Base-by-base conservation (phyloP, 2,888 invertebrate species). In the Rhagophthalmus giganteus region DNA sequence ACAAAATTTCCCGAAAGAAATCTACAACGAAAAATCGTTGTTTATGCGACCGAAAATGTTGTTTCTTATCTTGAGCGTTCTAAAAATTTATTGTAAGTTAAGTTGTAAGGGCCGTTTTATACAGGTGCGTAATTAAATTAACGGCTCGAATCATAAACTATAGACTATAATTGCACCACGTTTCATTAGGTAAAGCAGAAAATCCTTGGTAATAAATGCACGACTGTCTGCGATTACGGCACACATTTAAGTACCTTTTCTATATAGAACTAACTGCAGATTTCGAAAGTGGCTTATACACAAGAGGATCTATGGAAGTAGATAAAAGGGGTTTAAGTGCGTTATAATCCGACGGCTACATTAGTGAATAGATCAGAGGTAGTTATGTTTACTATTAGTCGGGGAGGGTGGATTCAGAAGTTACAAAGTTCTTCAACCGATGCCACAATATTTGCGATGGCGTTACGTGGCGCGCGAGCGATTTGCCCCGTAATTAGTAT, bases 301-400 rank as follows among this genome's bases (percentile, higher is more conserved):
- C 66, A 69, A 70, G 70, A 65, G 70, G 69, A 71, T 71, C 63
- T 62, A 55, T n/a, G n/a, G 58, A 57, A 62, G 63, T 60, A 64
- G 66, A 68, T 67, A 65, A 67, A 68, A 69, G 71, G 68, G 68
- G 66, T 72, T 71, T 71, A 70, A 72, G 72, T 72, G 72, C 69
- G 69, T 72, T 71, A 72, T 73, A 73, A 73, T 72, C 73, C 66
- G 63, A 59, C 64, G 67, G 66, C 33, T 70, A 68, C 70, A 69
- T 70, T 66, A 69, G 69, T 69, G 71, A 71, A 69, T 68, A 62
- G 61, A 50, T 53, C 57, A 58, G 54, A 54, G 62, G 58, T 55
- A 55, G 54, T 52, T 50, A 46, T 49, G 46, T 54, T 56, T 51
- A 46, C 51, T 37, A 49, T 45, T 33, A 49, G 54, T 39, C 47